Evolutionary conservation across 2,888 invertebrate genomes (phyloP).

Genomic region (Eupithecia subumbrata): DNA sequence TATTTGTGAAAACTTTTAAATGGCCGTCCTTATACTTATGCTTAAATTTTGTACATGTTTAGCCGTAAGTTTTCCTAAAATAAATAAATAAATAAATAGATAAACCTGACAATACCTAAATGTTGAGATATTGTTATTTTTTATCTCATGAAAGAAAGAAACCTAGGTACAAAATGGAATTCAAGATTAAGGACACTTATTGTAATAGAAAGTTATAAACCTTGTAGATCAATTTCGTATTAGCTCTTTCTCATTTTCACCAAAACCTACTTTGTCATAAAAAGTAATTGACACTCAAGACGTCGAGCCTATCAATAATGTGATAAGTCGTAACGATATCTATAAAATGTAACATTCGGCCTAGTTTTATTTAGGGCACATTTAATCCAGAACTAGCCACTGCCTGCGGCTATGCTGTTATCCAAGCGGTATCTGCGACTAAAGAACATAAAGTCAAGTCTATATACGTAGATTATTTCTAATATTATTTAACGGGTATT

Average conservation of each 20-base stretch:
- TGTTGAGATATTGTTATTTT: too few species aligned
- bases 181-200: not conserved
- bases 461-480: not conserved
- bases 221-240: conserved; percentile 35
- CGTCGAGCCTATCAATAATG: conserved; percentile 60
- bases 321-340: conserved; percentile 58
- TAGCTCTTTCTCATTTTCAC: conserved; percentile 45
- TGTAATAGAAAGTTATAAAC: conserved; percentile 12
- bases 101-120: too few species aligned
- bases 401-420: not conserved
- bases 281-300: conserved; percentile 64
- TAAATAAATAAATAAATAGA: too few species aligned
- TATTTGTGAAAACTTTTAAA: too few species aligned
- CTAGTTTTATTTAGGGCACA: conserved; percentile 24
- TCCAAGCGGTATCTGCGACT: not conserved
- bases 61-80: too few species aligned
- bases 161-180: not conserved
- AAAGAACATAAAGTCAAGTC: not conserved
- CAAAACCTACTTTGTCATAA: conserved; percentile 58
- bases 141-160: too few species aligned
- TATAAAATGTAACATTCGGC: conserved; percentile 50
- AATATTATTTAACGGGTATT: too few species aligned
- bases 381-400: not conserved
- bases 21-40: too few species aligned
- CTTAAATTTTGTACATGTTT: too few species aligned